Evolutionary conservation across 2,888 invertebrate species (phyloP), one percentile per base, ranked within the genome.

Genomic region (Erynnis tages): DNA sequence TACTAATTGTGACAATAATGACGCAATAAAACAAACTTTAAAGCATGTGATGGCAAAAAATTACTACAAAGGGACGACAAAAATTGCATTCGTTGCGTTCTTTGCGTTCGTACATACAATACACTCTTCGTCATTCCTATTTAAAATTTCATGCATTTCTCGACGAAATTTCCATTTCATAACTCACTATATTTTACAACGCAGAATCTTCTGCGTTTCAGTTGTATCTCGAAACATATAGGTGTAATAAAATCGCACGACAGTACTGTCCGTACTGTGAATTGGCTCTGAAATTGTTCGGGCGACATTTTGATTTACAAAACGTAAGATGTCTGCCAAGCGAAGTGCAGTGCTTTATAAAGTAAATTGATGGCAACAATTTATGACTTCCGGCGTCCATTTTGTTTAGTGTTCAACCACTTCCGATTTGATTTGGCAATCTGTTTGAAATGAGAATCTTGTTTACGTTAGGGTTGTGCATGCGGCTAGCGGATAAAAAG

Each of bases 251-350:
- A 69, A 61, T 60, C 58, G 49, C 52, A 54, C 58, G 65, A 68
- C 66, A 62, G 55, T 59, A 53, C 60, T 55, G 63, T 62, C 57
- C 60, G 55, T 54, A 60, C 48, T 21, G 35, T 53, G 62, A 57
- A 67, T 69, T 65, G 64, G 62, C 63, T 58, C 58, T 61, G 67
- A 67, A 62, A 71, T 65, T 65, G 65, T 56, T 56, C 56, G 45
- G 56, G 56, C 30, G 55, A 54, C 61, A 60, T 59, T 62, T 58
- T 66, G 64, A 69, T 69, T 67, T 66, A 63, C 59, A 58, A 55
- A 58, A 55, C 54, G 58, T 50, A 54, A 52, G 52, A 52, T 46
- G 47, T 54, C 55, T 60, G 59, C 55, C 57, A 58, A 58, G 50
- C 48, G 44, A 41, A 49, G 30, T 54, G 46, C 44, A 52, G 37